phyloP scores from a whole-genome alignment of 2,797 vertebrate species.

The Serranus cabrilla region DNA sequence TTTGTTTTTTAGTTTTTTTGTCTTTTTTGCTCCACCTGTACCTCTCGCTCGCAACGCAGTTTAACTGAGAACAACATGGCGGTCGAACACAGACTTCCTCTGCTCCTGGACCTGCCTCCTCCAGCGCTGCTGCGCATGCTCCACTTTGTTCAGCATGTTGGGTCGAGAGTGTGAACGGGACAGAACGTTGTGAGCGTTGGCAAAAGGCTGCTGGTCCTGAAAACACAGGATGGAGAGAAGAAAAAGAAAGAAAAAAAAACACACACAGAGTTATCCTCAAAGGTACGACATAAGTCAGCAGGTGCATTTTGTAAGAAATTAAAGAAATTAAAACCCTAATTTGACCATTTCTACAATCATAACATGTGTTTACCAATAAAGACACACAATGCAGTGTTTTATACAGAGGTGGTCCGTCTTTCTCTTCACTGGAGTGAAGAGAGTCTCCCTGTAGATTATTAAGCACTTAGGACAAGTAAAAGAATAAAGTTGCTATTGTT shows the following conservation, averaged over 20 bases:
- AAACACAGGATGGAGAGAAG: slow-evolving; percentile 48
- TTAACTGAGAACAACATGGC: slow-evolving; percentile 98
- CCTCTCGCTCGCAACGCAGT: slow-evolving; percentile 28
- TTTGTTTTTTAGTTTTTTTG: background rate
- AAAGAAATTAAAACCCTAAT: too few relatives aligned
- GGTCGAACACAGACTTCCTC: slow-evolving; percentile 98
- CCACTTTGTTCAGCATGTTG: slow-evolving; percentile 98
- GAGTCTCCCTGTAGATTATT: too few relatives aligned
- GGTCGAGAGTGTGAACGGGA: slow-evolving; percentile 94
- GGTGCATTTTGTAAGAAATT: too few relatives aligned
- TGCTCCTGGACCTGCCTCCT: slow-evolving; percentile 98
- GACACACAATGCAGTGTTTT: too few relatives aligned
- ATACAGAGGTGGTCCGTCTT: too few relatives aligned
- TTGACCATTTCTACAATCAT: too few relatives aligned
- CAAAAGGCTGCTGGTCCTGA: slow-evolving; percentile 98
- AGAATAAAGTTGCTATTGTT: background rate
- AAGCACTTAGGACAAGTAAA: too few relatives aligned
- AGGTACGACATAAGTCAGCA: background rate
- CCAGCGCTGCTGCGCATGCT: slow-evolving; percentile 98
- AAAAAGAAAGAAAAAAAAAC: background rate
- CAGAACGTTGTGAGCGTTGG: slow-evolving; percentile 95
- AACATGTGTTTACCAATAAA: too few relatives aligned
- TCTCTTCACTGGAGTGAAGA: too few relatives aligned
- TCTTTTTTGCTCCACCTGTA: slow-evolving; percentile 42
- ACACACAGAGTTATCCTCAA: background rate